Evolutionary conservation across 2,888 invertebrate genomes (phyloP).

Genomic region (Limnephilus marmoratus): DNA sequence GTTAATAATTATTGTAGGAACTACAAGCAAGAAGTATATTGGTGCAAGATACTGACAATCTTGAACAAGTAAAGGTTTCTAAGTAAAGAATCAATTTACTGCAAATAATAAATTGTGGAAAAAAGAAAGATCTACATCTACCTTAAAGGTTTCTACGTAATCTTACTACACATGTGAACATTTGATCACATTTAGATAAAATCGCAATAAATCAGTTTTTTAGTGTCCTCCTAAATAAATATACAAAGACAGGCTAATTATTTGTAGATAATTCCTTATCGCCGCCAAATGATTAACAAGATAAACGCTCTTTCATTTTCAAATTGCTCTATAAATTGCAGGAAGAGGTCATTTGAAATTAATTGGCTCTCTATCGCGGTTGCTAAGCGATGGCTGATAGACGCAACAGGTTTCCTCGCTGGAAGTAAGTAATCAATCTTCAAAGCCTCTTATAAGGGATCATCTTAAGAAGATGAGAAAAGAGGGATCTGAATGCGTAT

Average conservation of each 20-base stretch:
- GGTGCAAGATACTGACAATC: neutral
- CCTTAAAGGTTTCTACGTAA: neutral
- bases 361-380: slow-evolving; percentile 12
- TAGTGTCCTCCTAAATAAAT: neutral
- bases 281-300: neutral
- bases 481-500: neutral
- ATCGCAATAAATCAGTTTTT: neutral
- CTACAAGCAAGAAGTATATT: neutral
- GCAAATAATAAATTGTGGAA: neutral
- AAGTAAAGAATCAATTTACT: neutral
- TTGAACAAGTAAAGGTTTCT: neutral
- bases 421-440: slow-evolving; percentile 30
- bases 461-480: neutral
- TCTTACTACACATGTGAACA: neutral
- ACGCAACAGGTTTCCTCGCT: neutral
- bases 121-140: neutral
- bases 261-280: neutral
- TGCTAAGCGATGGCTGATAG: neutral
- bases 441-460: neutral
- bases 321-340: slow-evolving; percentile 15
- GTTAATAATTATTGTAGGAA: neutral
- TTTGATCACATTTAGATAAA: neutral
- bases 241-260: neutral
- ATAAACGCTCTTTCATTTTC: neutral
- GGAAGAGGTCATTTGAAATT: neutral